Conservation (phyloP, 37 sponge, comb jelly and placozoan genomes). For the Spongilla lacustris region DNA sequence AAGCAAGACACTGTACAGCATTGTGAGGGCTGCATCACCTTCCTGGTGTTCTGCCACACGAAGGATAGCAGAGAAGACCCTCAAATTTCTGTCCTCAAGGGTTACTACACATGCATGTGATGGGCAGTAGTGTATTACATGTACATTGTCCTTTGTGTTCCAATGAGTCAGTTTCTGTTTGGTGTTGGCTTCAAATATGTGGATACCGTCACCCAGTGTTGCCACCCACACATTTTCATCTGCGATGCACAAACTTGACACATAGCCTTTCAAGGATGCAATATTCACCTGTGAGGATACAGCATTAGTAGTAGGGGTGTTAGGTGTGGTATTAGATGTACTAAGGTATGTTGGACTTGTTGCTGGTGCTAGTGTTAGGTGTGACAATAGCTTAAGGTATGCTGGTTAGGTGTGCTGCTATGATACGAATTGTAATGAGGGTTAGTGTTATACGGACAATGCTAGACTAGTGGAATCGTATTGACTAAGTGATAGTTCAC, state of each 20-base stretch:
- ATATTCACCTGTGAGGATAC: neutral
- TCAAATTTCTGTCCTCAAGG: slow-evolving; percentile 35
- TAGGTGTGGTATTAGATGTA: too few species aligned
- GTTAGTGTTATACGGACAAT: neutral
- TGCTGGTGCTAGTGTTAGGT: too few species aligned
- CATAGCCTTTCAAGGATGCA: neutral
- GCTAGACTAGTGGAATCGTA: neutral
- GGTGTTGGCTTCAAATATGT: slow-evolving; percentile 11
- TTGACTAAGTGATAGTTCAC: too few species aligned
- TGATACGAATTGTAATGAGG: too few species aligned
- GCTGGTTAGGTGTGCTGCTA: too few species aligned
- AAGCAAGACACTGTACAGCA: neutral
- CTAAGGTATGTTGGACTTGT: too few species aligned
- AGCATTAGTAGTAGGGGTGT: too few species aligned
- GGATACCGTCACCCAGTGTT: slow-evolving; percentile 32
- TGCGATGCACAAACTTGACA: slow-evolving; percentile 7
- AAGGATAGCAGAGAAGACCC: slow-evolving; percentile 13
- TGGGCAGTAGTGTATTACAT: slow-evolving; percentile 13
- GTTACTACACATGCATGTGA: slow-evolving; percentile 8
- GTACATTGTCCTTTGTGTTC: slow-evolving; percentile 27
- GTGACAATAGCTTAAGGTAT: too few species aligned
- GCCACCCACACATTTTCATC: slow-evolving; percentile 40
- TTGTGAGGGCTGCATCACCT: neutral
- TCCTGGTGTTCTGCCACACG: too few species aligned
- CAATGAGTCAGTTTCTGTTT: neutral